Base-by-base conservation (phyloP, 2,888 invertebrate genomes). In the Electrophaes corylata region DNA sequence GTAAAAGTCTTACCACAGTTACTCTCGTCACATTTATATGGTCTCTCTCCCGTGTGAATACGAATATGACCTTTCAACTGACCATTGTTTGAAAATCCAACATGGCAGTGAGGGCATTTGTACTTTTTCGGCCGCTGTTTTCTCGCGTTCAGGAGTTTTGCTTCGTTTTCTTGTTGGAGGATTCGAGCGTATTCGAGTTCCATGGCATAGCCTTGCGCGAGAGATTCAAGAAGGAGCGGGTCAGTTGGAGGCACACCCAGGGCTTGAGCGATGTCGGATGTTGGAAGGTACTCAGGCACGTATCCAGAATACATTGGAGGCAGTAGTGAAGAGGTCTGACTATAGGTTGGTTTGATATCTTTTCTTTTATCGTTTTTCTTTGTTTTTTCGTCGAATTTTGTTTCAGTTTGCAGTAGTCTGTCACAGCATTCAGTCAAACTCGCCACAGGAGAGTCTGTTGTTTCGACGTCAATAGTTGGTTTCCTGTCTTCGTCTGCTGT, bases 41-140 rank as follows among this genome's bases (percentile, higher is more conserved):
- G 98, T 50, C 98, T 89, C 81, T 98, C 98, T 87, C 97, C 97
- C 33, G 97, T 97, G 75, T 98, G 98, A 53, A 97, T 98, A 57
- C 98, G 91, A n/a, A 97, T 94, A 78, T 98, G 98, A 12, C 98
- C 98, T 80, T 96, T 97, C 0, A 98, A 88, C 72, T 98, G 98
- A 0, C 98, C 98, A 82, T 97, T 98, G 81, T 98, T 98, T n/a
- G 97, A 97, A 81, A 98, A 98, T 0, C 96, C 97, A 0, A 97
- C 96, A 69, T 96, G 94, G 78, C 98, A 98, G 73, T 97, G 96
- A 0, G 96, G 95, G 75, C 98, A 98, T 68, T 96, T 95, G 84
- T 98, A 98, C 76, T 97, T 97, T 84, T 97, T 97, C 0, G 98
- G 98, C 0, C 97, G 92, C 69, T 96, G 95, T 73, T 97, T 96